Conservation (phyloP, 2,888 invertebrate species). For the Conops quadrifasciatus region DNA sequence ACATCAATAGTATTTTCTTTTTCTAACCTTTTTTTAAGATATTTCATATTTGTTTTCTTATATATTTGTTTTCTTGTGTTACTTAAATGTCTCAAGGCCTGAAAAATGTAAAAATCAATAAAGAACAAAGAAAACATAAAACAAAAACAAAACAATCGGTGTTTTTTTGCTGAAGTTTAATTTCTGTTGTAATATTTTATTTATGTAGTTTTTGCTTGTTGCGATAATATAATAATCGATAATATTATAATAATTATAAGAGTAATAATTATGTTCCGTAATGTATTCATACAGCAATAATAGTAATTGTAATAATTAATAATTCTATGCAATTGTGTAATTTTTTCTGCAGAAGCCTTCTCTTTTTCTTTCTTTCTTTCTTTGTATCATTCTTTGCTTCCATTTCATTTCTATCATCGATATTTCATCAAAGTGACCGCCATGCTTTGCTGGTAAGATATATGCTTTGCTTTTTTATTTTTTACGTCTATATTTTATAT, state of each 20-base stretch:
- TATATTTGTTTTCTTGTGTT: background rate
- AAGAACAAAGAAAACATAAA: constrained; percentile 19
- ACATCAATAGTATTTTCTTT: too few relatives aligned
- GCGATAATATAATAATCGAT: constrained; percentile 61
- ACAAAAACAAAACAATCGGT: background rate
- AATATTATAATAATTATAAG: constrained; percentile 56
- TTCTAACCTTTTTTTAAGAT: too few relatives aligned
- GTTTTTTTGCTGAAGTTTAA: constrained; percentile 27
- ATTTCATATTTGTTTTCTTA: background rate
- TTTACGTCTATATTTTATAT: constrained; percentile 23
- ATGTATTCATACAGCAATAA: constrained; percentile 53
- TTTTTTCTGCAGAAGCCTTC: constrained; percentile 9
- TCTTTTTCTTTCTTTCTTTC: background rate
- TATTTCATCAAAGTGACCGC: too few relatives aligned
- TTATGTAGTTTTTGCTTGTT: constrained; percentile 58
- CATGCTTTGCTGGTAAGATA: constrained; percentile 20
- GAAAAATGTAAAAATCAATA: background rate
- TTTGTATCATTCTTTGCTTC: background rate
- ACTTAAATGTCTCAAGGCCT: background rate
- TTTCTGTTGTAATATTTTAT: constrained; percentile 48
- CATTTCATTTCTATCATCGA: too few relatives aligned
- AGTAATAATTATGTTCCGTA: constrained; percentile 55
- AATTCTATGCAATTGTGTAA: constrained; percentile 56
- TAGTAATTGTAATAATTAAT: constrained; percentile 60
- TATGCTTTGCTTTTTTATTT: constrained; percentile 31